Evolutionary conservation across 2,797 vertebrate species (phyloP), one percentile per base, ranked within the genome.

Genomic region (Phrynocephalus guinanensis): DNA sequence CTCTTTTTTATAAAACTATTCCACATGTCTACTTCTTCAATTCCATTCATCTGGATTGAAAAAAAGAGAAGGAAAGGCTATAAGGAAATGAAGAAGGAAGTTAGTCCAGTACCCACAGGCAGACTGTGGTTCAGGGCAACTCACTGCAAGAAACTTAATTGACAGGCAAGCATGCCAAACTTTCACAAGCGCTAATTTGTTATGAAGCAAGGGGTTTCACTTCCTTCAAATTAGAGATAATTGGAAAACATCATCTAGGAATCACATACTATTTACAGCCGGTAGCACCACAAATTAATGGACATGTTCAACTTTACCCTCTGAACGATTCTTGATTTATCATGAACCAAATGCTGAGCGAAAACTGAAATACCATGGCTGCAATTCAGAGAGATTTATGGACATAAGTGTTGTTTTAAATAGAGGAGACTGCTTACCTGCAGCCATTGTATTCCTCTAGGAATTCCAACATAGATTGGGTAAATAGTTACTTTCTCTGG

Each of bases 201-300:
- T 86, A 71, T 84, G 63, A 94, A 92, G 78, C 78, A 86, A 7
- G 13, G 44, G 30, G 52, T 78, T 90, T 76, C 86, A 82, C 30
- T 79, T 86, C 78, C 82, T 86, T 79, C n/a, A 63, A 71, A 88
- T 82, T 88, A 77, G 28, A 20, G 2, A 1, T 83, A 87, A 88
- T 85, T 86, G 76, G 88, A 93, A 94, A 93, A 90, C 86, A 91
- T 30, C 48, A 92, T 67, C 6, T 82, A 26, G 18, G 92, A 91
- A 91, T 94, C 90, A 85, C 84, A 92, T 63, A 82, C 60, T 85
- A 79, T 75, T 93, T 90, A 87, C 24, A 93, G 92, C 79, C 86
- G 91, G 89, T 83, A 93, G 76, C 60, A 91, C 44, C 81, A 93
- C 50, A 88, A 72, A 92, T 94, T 93, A 94, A 94, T 75, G 90